Percentiles rank a stretch among this genome's conserved stretches.
These are phyloP conservation scores for Brachionus sp. DNA, from an alignment of 1,140 invertebrate species.

Conservation along the genomic window DNA sequence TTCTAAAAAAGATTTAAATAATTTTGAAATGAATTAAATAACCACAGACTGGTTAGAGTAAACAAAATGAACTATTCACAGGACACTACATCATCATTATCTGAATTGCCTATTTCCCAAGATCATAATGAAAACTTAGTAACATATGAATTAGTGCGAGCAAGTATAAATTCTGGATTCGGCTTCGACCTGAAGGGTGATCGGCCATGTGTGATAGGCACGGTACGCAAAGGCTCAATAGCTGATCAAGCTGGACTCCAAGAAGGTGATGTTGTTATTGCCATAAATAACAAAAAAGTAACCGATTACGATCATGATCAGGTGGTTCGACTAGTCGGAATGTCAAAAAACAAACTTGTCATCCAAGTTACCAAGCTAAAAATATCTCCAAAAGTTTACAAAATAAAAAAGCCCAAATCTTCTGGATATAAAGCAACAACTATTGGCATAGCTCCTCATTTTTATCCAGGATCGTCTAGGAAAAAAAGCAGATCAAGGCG, in stretches of 20 bases:
- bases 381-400: neutral
- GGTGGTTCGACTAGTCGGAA: slow-evolving; percentile 32
- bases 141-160: neutral
- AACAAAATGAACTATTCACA: slow-evolving; percentile 31
- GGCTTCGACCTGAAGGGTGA: slow-evolving; percentile 44
- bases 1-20: neutral
- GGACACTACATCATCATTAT: slow-evolving; percentile 21
- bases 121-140: neutral
- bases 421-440: neutral
- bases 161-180: slow-evolving; percentile 20
- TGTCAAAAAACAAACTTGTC: slow-evolving; percentile 2
- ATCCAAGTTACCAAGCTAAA: slow-evolving; percentile 25
- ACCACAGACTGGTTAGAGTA: neutral
- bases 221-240: slow-evolving; percentile 30
- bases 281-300: slow-evolving; percentile 43
- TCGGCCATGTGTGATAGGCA: slow-evolving; percentile 34
- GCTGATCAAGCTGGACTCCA: slow-evolving; percentile 20
- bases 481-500: slow-evolving; percentile 9
- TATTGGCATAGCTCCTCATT: slow-evolving; percentile 3
- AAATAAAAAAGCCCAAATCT: neutral
- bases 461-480: neutral
- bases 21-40: neutral
- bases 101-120: neutral
- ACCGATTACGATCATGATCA: slow-evolving; percentile 42
- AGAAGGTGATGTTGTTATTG: slow-evolving; percentile 13